Conservation (phyloP, 2,113 vertebrate genomes). For the Crypturellus undulatus region DNA sequence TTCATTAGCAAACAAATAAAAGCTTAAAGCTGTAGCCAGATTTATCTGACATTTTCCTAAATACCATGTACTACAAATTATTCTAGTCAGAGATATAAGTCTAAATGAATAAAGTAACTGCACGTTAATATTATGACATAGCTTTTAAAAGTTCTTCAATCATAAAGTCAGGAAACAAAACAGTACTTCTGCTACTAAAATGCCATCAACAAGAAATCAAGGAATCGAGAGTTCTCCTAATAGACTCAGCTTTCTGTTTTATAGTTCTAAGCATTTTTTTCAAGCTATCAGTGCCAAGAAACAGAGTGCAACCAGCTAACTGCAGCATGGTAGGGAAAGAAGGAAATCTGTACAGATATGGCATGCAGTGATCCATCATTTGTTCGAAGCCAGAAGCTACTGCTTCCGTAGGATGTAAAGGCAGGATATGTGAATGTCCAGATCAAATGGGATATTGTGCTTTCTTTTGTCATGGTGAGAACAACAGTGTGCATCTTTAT, state of each 20-base stretch:
- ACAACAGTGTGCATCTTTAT: neutral
- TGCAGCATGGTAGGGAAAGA: neutral
- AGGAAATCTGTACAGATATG: neutral
- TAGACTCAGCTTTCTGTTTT: neutral
- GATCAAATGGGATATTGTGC: neutral
- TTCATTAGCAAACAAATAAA: slow-evolving; percentile 2
- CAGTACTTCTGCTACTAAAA: neutral
- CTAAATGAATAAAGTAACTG: neutral
- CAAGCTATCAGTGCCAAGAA: neutral
- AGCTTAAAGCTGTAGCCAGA: neutral
- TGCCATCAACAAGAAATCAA: neutral
- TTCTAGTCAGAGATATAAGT: neutral
- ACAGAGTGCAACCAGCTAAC: neutral
- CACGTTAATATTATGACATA: neutral
- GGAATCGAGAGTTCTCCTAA: neutral
- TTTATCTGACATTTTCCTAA: neutral
- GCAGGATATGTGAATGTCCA: neutral
- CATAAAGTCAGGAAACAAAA: neutral
- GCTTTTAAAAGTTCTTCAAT: neutral
- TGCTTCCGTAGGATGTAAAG: neutral
- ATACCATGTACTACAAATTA: neutral
- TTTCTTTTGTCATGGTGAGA: neutral
- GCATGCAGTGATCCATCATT: neutral
- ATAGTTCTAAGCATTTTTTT: neutral
- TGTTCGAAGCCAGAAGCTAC: neutral